These are phyloP conservation scores for Lamellibrachia columna DNA, from an alignment of 2,888 invertebrate genomes.

Conservation along the genomic window DNA sequence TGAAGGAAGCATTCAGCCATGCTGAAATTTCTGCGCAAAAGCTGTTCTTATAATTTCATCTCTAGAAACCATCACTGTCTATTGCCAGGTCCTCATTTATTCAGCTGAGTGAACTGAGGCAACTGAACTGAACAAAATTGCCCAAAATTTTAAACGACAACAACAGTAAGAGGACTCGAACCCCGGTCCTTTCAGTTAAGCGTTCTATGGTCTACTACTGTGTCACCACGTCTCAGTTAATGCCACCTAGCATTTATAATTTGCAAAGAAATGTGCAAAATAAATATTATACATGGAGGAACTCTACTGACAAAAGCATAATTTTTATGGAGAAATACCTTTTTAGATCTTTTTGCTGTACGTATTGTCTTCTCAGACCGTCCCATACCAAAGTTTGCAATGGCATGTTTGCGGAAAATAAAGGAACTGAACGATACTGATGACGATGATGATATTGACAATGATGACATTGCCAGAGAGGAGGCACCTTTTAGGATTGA, in stretches of 20 bases:
- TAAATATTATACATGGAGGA: not conserved
- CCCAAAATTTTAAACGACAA: too few relatives aligned
- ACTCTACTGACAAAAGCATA: not conserved
- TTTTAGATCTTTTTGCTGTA: too few relatives aligned
- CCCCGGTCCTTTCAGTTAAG: not conserved
- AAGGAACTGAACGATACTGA: not conserved
- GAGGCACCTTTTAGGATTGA: conserved; percentile 28
- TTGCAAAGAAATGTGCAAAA: not conserved
- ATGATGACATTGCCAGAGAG: not conserved
- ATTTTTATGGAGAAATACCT: not conserved
- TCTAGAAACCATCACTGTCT: too few relatives aligned
- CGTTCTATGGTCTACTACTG: not conserved
- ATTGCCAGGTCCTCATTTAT: too few relatives aligned
- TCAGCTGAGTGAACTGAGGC: too few relatives aligned
- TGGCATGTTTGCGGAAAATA: not conserved
- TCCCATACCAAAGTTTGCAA: not conserved
- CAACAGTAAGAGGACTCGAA: too few relatives aligned
- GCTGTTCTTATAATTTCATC: too few relatives aligned
- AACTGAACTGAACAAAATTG: too few relatives aligned
- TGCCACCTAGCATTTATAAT: not conserved
- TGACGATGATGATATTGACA: not conserved
- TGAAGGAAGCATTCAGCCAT: too few relatives aligned
- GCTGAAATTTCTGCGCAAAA: too few relatives aligned
- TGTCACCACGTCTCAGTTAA: not conserved
- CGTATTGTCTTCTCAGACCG: not conserved